Base-by-base conservation (phyloP, 2,797 vertebrate species). In the Catharus ustulatus region DNA sequence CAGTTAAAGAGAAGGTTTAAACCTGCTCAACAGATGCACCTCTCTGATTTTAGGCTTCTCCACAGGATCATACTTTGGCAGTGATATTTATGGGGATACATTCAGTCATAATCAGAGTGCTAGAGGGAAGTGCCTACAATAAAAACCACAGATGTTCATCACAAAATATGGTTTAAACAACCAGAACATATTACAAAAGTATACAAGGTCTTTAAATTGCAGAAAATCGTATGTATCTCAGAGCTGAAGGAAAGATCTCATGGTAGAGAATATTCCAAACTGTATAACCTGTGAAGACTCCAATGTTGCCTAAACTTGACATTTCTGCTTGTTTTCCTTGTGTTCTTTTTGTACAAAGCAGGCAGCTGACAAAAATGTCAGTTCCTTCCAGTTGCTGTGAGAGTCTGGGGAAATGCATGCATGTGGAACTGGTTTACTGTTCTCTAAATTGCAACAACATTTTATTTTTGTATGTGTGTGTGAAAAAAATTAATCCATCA, bases 311-410 rank as follows among this genome's bases (percentile, higher is more conserved):
- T 75, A 48, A 84, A 69, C 13, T 36, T 82, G 59, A 49, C 34
- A 80, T 79, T 84, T 92, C 71, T 90, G 16, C 61, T 78, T 20
- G 36, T 75, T 75, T 52, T 57, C 27, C 77, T 95, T 54, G 16
- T 23, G 9, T n/a, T 43, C 7, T 24, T 89, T 89, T 91, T 59
- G 20, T 48, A 79, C 26, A 84, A 93, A 84, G 34, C 16, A 84
- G n/a, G 42, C 66, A 87, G 52, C 66, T 88, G 88, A 79, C 55
- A 79, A 90, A 91, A 95, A 88, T 67, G 32, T 69, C 88, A 73
- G 26, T 34, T 90, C n/a, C 34, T 86, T 84, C 80, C 52, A 66
- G n/a, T 24, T 79, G 30, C 38, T 94, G 32, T 42, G 22, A 79
- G 58, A 84, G 30, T 82, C 55, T 84, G 9, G 34, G 18, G 62